Percentiles rank a stretch among this genome's conserved stretches.
Evolutionary conservation across 2,888 invertebrate species (phyloP).

Genomic region (Matsumyia berberina): DNA sequence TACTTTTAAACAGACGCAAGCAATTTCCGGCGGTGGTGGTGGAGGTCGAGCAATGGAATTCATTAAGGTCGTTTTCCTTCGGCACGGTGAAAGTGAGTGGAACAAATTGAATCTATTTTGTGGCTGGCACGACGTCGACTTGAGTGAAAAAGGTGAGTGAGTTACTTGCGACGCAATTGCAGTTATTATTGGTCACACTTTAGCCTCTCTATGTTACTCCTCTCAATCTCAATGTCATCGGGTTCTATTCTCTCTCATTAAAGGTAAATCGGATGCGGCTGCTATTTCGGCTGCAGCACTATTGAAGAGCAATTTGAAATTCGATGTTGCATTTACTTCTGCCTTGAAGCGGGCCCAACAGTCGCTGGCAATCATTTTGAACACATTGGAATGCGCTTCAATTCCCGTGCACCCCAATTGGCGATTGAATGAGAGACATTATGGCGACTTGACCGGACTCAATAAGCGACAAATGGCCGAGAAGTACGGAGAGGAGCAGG

Average conservation of each 20-base stretch:
- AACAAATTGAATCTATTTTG: conserved; percentile 90
- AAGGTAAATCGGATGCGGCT: conserved; percentile 82
- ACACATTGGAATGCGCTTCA: conserved; percentile 88
- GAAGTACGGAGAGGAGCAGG: conserved; percentile 93
- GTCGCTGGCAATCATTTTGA: conserved; percentile 89
- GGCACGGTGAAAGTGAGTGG: conserved; percentile 91
- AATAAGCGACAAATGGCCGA: conserved; percentile 94
- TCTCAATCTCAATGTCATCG: conserved; percentile 36
- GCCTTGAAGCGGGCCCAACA: conserved; percentile 91
- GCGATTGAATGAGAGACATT: conserved; percentile 94
- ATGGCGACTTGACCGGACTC: conserved; percentile 93
- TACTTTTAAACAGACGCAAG: conserved; percentile 42
- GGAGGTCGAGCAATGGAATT: conserved; percentile 76
- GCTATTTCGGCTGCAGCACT: conserved; percentile 88
- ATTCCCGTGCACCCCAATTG: conserved; percentile 90
- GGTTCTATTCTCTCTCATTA: not conserved
- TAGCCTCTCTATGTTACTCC: conserved; percentile 11
- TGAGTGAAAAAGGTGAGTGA: conserved; percentile 88
- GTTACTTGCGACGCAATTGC: conserved; percentile 20
- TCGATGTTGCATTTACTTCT: conserved; percentile 93
- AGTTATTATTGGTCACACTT: conserved; percentile 5
- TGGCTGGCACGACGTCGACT: conserved; percentile 90
- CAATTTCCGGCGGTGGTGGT: conserved; percentile 42
- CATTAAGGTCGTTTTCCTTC: conserved; percentile 85
- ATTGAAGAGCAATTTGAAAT: conserved; percentile 88